Evolutionary conservation across 2,797 vertebrate genomes (phyloP).

Genomic region (Sebastes flavidus): DNA sequence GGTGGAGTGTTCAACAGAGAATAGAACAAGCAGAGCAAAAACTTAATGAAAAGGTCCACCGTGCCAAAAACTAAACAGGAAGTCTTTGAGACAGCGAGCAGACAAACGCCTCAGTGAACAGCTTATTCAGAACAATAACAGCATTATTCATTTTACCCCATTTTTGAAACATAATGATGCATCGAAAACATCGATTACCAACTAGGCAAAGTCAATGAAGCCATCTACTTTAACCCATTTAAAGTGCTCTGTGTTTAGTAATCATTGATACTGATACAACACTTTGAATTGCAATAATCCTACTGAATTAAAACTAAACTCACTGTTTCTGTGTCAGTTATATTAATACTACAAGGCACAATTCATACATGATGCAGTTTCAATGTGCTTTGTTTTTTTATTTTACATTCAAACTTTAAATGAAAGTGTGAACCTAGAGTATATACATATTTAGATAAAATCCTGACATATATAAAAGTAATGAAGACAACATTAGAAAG

Average conservation of each 20-base stretch:
- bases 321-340: not conserved
- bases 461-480: not conserved
- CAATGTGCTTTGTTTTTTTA: not conserved
- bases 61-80: constrained; percentile 37
- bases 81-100: constrained; percentile 29
- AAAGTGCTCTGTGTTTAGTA: not conserved
- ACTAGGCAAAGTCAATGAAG: not conserved
- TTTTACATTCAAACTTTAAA: too few species aligned
- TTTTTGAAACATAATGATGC: not conserved
- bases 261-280: not conserved
- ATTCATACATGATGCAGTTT: not conserved
- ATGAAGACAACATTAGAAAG: not conserved
- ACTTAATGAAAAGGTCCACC: not conserved
- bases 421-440: too few species aligned
- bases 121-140: constrained; percentile 5
- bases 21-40: not conserved
- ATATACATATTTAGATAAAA: too few species aligned
- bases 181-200: not conserved
- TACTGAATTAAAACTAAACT: not conserved
- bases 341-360: too few species aligned
- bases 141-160: not conserved
- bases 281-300: not conserved
- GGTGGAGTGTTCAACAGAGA: not conserved
- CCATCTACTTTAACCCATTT: not conserved
- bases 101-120: not conserved